These are phyloP conservation scores for Plectrocnemia conspersa DNA, from an alignment of 1,140 invertebrate species.

Conservation along the genomic window DNA sequence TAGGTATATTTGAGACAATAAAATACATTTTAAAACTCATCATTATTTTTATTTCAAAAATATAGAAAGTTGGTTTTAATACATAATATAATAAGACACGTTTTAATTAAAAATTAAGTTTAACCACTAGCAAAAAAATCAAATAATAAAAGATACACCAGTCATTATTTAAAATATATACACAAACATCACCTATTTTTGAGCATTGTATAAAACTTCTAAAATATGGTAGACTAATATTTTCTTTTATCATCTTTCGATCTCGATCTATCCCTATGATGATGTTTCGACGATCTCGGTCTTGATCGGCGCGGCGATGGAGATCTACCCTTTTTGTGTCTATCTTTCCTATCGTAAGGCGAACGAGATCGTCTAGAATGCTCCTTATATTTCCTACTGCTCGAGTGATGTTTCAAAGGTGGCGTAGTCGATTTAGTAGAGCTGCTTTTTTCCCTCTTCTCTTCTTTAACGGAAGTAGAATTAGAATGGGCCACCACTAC, in stretches of 20 bases:
- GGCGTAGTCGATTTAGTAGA: slow-evolving; percentile 32
- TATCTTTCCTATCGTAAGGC: slow-evolving; percentile 49
- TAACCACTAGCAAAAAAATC: neutral
- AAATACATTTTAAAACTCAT: too few species aligned
- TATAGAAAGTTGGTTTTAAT: too few species aligned
- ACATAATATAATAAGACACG: too few species aligned
- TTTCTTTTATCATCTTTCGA: slow-evolving; percentile 49
- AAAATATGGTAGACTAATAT: too few species aligned
- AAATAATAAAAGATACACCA: neutral
- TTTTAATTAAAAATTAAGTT: too few species aligned
- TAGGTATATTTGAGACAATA: too few species aligned
- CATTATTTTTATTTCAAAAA: too few species aligned
- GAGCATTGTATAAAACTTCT: neutral
- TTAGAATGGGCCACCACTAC: slow-evolving; percentile 43
- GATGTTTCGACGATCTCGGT: slow-evolving; percentile 43
- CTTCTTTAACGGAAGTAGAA: slow-evolving; percentile 27
- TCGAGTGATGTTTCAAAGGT: slow-evolving; percentile 43
- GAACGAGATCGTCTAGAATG: slow-evolving; percentile 45
- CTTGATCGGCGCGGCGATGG: slow-evolving; percentile 27
- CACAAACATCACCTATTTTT: too few species aligned
- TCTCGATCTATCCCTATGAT: slow-evolving; percentile 49
- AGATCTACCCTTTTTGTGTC: slow-evolving; percentile 47
- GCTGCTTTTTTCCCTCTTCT: slow-evolving; percentile 28
- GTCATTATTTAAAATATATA: neutral
- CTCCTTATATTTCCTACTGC: slow-evolving; percentile 47